Conservation (phyloP, 2,888 invertebrate species). For the Linnaemya tessellans region DNA sequence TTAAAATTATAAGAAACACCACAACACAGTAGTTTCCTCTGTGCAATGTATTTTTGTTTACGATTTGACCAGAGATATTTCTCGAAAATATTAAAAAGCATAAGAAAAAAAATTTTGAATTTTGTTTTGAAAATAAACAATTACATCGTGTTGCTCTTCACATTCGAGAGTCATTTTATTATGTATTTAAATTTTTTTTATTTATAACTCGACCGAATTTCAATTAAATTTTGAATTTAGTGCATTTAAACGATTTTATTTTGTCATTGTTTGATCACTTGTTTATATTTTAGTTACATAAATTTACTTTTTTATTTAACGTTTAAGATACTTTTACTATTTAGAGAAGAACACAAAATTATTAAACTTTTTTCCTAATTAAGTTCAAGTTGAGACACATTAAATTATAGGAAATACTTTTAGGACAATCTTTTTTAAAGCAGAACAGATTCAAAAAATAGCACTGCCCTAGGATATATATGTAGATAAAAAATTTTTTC, state of each 20-base stretch:
- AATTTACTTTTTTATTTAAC: background rate
- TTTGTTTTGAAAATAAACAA: slow-evolving; percentile 70
- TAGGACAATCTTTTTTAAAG: slow-evolving; percentile 1
- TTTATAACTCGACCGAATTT: slow-evolving; percentile 1
- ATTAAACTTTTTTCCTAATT: background rate
- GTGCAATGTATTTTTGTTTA: background rate
- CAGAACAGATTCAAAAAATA: background rate
- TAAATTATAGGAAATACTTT: background rate
- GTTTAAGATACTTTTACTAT: background rate
- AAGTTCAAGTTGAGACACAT: background rate
- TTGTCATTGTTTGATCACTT: background rate
- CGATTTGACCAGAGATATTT: background rate
- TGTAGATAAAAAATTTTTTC: background rate
- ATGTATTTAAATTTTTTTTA: slow-evolving; percentile 1
- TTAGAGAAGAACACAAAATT: background rate
- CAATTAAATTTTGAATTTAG: background rate
- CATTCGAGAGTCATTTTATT: slow-evolving; percentile 81
- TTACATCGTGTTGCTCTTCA: slow-evolving; percentile 83
- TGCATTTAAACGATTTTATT: background rate
- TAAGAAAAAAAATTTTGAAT: slow-evolving; percentile 48
- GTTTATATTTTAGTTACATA: background rate
- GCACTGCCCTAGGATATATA: background rate
- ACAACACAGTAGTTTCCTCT: background rate
- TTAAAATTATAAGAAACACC: background rate
- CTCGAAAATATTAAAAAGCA: slow-evolving; percentile 15